These are phyloP conservation scores for Seriola aureovittata DNA, from an alignment of 2,113 vertebrate species.

Conservation along the genomic window DNA sequence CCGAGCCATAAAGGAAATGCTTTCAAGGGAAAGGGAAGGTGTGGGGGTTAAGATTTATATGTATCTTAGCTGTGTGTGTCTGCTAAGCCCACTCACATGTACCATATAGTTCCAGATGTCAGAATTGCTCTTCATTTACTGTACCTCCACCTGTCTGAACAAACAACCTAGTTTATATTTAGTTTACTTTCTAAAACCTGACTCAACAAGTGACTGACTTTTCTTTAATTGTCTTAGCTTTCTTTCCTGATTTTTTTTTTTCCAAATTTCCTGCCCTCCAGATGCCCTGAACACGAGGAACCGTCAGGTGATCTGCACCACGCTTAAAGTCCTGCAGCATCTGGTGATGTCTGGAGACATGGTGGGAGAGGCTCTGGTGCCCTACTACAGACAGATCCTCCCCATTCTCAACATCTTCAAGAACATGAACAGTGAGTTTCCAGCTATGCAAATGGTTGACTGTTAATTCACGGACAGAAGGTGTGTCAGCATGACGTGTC, in stretches of 20 bases:
- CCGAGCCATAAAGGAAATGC: constrained; percentile 52
- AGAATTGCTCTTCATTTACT: constrained; percentile 23
- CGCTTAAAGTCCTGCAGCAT: constrained; percentile 94
- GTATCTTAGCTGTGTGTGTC: constrained; percentile 36
- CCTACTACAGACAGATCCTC: constrained; percentile 95
- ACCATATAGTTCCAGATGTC: constrained; percentile 7
- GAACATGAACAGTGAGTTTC: constrained; percentile 93
- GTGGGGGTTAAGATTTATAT: constrained; percentile 29
- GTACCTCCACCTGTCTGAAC: constrained; percentile 1
- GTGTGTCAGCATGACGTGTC: constrained; percentile 23
- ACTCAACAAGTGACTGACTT: neutral
- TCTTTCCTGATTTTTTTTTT: constrained; percentile 36
- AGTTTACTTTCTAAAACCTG: neutral
- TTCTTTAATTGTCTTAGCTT: neutral
- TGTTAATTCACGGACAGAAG: constrained; percentile 32
- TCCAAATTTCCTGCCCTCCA: constrained; percentile 63
- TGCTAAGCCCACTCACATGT: constrained; percentile 7
- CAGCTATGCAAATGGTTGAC: neutral
- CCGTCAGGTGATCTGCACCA: constrained; percentile 91
- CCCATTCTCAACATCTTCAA: constrained; percentile 97
- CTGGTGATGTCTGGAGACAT: constrained; percentile 92
- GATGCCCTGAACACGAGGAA: constrained; percentile 95
- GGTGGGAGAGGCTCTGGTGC: constrained; percentile 93
- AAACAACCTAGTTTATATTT: constrained; percentile 32
- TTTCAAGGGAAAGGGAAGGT: constrained; percentile 56